Base-by-base conservation (phyloP, 2,888 invertebrate genomes). In the Glyphotaelius pellucidus region DNA sequence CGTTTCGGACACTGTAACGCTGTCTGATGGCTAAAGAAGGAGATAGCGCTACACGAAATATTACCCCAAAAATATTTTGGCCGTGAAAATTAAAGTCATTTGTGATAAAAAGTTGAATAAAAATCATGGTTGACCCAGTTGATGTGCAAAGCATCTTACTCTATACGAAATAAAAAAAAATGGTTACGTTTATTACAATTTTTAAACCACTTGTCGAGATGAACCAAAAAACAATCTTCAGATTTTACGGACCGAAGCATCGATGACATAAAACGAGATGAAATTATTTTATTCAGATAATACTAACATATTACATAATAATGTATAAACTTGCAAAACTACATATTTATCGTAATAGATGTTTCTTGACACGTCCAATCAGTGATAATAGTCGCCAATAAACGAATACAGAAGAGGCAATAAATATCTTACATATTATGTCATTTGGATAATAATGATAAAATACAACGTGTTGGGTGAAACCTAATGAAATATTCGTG, bases 51-150 rank as follows among this genome's bases (percentile, higher is more conserved):
- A 35, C 35, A 38, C 38, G 38, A 38, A 7, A 38, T 38, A 38
- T 38, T 9, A 38, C 38, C 38, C 38, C 38, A 38, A 38, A 38
- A 38, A 5, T 9, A 38, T 38, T 38, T 38, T 38, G 7, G 9
- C 7, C 7, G 38, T 38, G 38, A 38, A 38, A 38, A 38, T 38
- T 38, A 7, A 38, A 38, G 7, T 38, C 35, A 35, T 35, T 0
- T 38, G 25, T 25, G 9, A 67, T 67, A 67, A 9, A n/a, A n/a
- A 67, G 1, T 67, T 67, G 0, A 25, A n/a, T 25, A 67, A 85
- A 85, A 85, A 85, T 42, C 35, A 38, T 12, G n/a, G 25, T n/a
- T 38, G 85, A 85, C 85, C 35, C 42, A 47, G 47, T 86, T 86
- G 30, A 67, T n/a, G 9, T 67, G n/a, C 0, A 67, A 67, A 9